phyloP scores from a whole-genome alignment of 2,113 vertebrate species.

The Planiliza haematocheilus region DNA sequence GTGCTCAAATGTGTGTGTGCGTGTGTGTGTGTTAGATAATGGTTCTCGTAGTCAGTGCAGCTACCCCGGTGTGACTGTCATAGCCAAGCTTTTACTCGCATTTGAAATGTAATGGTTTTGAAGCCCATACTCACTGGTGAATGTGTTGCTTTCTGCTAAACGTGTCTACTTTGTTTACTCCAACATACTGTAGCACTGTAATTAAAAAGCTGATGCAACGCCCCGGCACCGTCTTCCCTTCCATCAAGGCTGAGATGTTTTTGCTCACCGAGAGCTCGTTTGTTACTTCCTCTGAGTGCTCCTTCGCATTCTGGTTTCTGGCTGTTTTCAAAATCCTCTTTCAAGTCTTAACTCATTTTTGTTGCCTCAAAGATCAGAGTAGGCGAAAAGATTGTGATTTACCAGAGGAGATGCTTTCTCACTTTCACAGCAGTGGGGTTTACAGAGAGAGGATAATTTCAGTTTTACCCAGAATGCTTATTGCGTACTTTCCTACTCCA shows the following conservation, averaged over 20 bases:
- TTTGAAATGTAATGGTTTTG: conserved; percentile 19
- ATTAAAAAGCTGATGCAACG: conserved; percentile 55
- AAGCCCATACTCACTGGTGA: conserved; percentile 20
- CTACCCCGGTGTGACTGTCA: not conserved
- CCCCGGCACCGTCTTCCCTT: conserved; percentile 26
- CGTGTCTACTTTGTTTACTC: conserved; percentile 38
- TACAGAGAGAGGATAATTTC: conserved; percentile 29
- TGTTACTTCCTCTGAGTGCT: conserved; percentile 39
- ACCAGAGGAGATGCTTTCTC: conserved; percentile 34
- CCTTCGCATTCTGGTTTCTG: conserved; percentile 34
- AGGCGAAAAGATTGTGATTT: conserved; percentile 39
- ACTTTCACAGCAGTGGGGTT: conserved; percentile 20
- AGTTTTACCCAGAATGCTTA: not conserved
- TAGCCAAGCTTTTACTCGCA: conserved; percentile 6
- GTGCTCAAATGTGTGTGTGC: not conserved
- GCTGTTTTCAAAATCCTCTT: conserved; percentile 49
- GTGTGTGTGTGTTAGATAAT: not conserved
- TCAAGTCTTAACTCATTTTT: conserved; percentile 51
- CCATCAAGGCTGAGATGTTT: conserved; percentile 43
- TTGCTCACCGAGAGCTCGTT: conserved; percentile 33
- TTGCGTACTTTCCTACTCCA: conserved; percentile 9
- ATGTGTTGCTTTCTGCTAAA: conserved; percentile 43
- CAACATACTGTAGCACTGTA: conserved; percentile 26
- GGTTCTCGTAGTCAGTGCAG: not conserved
- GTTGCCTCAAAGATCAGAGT: conserved; percentile 45